Evolutionary conservation across 2,113 vertebrate genomes (phyloP), one percentile per base, ranked within the genome.

Genomic region (Amazona vittata): DNA sequence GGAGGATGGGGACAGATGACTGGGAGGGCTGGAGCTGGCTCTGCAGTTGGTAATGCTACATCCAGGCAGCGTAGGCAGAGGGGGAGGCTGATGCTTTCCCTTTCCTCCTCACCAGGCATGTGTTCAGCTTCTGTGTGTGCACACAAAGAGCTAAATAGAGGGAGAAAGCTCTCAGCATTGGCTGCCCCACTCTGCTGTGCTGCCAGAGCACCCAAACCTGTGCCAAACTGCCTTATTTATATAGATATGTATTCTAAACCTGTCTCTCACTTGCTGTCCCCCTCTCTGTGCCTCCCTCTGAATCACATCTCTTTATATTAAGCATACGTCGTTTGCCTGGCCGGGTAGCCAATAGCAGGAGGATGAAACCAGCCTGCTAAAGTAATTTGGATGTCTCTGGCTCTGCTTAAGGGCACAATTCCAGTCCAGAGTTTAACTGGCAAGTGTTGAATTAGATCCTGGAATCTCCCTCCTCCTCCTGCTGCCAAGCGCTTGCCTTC

Each of bases 391-490:
- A 11, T 0, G 5, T 5, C 50, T 78, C 87, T 80, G 94, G 31
- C 87, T 83, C n/a, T 81, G 81, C 77, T 55, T 49, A 5, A 41
- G 91, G 86, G 76, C 59, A 9, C 0, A 2, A 65, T 86, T 77
- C 22, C 63, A 55, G 59, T 16, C 65, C 81, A 5, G 20, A 0
- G 1, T 35, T 83, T 70, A 73, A 89, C 62, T 69, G 65, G 46
- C 10, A 13, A 86, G 87, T 15, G 47, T 64, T 70, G 77, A 74
- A 77, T 89, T 18, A 33, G 88, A 31, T 71, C n/a, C 87, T 89
- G 94, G 83, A 53, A 87, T 76, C 74, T 80, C 93, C 81, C 64
- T 8, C 28, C 64, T 83, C 55, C 64, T 65, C 59, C 86, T 39
- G 47, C 84, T 91, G 90, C 90, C 87, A 68, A 63, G 47, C 3